phyloP scores from a whole-genome alignment of 1,140 invertebrate genomes.

The Oncopodura yosiiana region DNA sequence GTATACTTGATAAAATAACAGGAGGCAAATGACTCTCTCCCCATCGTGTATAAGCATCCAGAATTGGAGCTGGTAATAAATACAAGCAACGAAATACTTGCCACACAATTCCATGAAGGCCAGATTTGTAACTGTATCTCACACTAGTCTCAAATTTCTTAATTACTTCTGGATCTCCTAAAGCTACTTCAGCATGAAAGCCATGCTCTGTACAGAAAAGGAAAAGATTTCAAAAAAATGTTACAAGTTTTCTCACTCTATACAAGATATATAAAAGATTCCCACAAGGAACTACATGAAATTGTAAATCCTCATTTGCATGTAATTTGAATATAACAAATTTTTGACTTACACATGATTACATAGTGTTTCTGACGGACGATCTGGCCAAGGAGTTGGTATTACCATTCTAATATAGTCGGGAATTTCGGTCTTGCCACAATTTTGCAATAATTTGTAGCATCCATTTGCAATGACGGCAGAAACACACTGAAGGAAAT shows the following conservation, averaged over 20 bases:
- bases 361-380: constrained; percentile 10
- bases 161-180: constrained; percentile 21
- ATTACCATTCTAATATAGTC: constrained; percentile 26
- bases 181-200: constrained; percentile 27
- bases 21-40: constrained; percentile 33
- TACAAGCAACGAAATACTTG: constrained; percentile 30
- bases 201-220: constrained; percentile 33
- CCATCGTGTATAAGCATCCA: constrained; percentile 29
- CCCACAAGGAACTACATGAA: too few relatives aligned
- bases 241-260: too few relatives aligned
- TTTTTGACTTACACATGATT: constrained; percentile 29
- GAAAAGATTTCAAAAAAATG: neutral
- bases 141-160: constrained; percentile 29
- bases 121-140: constrained; percentile 25
- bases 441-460: constrained; percentile 16
- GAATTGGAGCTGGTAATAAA: constrained; percentile 23
- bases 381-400: constrained; percentile 31
- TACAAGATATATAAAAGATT: too few relatives aligned
- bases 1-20: constrained; percentile 31
- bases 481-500: constrained; percentile 28
- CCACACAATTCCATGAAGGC: constrained; percentile 34
- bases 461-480: constrained; percentile 26
- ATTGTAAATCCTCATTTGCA: too few relatives aligned
- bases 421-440: constrained; percentile 25
- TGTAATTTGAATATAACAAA: neutral